Evolutionary conservation across 2,113 vertebrate species (phyloP).

Genomic region (Ceratotherium simum): DNA sequence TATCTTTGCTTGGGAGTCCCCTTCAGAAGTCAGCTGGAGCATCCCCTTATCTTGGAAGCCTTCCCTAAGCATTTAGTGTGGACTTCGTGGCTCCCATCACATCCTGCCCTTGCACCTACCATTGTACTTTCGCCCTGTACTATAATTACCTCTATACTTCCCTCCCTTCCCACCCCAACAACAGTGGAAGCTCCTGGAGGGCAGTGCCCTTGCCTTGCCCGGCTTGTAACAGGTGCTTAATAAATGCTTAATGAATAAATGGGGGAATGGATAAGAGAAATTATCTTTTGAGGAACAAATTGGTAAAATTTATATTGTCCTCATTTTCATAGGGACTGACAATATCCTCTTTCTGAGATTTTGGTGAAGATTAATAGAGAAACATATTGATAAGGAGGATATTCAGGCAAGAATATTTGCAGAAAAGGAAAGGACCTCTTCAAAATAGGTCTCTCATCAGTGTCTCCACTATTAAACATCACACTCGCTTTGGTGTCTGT

Average conservation of each 20-base stretch:
- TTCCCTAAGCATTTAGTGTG: not conserved
- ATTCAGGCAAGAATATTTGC: not conserved
- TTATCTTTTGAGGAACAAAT: not conserved
- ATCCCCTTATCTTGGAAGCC: not conserved
- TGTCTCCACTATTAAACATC: not conserved
- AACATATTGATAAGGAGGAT: not conserved
- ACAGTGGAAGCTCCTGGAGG: not conserved
- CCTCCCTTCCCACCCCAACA: too few species aligned
- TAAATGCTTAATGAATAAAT: not conserved
- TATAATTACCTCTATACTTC: not conserved
- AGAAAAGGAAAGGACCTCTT: not conserved
- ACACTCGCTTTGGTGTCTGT: not conserved
- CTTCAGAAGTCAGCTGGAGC: not conserved
- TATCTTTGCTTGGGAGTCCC: not conserved
- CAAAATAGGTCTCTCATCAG: not conserved
- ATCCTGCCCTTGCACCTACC: not conserved
- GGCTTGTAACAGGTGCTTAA: not conserved
- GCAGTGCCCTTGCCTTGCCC: not conserved
- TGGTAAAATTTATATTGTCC: not conserved
- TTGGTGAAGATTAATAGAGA: not conserved
- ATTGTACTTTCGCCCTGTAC: not conserved
- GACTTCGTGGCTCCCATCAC: not conserved
- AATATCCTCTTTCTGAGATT: slow-evolving; percentile 15
- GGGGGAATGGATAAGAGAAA: not conserved
- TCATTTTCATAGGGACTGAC: not conserved